These are phyloP conservation scores for Chorisops tibialis DNA, from an alignment of 2,888 invertebrate species.

Conservation along the genomic window DNA sequence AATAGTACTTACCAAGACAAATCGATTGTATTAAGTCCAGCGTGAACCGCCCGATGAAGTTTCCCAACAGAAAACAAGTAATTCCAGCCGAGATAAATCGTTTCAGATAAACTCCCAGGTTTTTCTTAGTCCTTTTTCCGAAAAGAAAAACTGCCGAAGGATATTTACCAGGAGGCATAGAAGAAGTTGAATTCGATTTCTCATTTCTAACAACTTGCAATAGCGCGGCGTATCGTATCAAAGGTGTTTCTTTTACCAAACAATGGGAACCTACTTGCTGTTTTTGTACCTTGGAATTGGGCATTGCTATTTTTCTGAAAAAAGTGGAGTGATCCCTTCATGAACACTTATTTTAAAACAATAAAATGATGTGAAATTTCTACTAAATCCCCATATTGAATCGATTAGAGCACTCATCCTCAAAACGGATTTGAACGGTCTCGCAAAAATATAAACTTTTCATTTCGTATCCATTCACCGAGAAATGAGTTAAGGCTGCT, in stretches of 20 bases:
- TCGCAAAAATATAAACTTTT: too few species aligned
- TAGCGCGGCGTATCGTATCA: not conserved
- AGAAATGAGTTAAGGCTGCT: too few species aligned
- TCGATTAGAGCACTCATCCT: too few species aligned
- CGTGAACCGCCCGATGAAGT: slow-evolving; percentile 26
- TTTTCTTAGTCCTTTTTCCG: not conserved
- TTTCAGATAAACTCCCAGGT: slow-evolving; percentile 12
- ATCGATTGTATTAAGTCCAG: slow-evolving; percentile 34
- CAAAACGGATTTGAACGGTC: too few species aligned
- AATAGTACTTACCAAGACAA: slow-evolving; percentile 33
- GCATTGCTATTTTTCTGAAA: too few species aligned
- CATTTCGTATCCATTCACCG: too few species aligned
- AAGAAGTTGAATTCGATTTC: slow-evolving; percentile 10
- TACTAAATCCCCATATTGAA: too few species aligned
- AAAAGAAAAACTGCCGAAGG: slow-evolving; percentile 11
- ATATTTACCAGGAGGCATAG: not conserved
- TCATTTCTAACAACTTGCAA: slow-evolving; percentile 8
- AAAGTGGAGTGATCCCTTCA: too few species aligned
- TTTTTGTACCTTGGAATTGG: too few species aligned
- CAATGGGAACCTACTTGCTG: too few species aligned
- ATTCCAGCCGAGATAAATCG: slow-evolving; percentile 24
- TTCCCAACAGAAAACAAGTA: slow-evolving; percentile 20
- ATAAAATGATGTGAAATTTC: too few species aligned
- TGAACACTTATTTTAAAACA: too few species aligned
- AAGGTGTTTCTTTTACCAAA: slow-evolving; percentile 11